phyloP scores from a whole-genome alignment of 2,888 invertebrate genomes.

The Hirudinaria manillensis region DNA sequence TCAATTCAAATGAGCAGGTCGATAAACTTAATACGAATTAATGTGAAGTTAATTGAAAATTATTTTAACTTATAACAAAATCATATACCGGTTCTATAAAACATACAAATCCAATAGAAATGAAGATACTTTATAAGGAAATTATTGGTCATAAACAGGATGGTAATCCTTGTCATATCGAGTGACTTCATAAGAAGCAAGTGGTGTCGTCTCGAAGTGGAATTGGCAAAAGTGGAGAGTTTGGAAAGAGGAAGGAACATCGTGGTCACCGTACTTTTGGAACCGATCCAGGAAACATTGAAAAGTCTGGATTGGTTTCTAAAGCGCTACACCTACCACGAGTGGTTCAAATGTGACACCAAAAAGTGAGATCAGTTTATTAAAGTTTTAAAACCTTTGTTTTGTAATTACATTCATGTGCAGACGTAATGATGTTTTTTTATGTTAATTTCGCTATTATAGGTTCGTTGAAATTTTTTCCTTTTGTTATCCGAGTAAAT shows the following conservation, averaged over 20 bases:
- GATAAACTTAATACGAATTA: neutral
- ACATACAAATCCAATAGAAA: neutral
- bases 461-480: no score
- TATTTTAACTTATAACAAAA: no score
- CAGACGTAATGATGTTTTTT: neutral
- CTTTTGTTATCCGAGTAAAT: no score
- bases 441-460: neutral
- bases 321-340: neutral
- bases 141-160: constrained; percentile 1
- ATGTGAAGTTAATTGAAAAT: no score
- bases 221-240: constrained; percentile 27
- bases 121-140: neutral
- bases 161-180: constrained; percentile 11
- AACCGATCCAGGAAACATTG: constrained; percentile 10
- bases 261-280: constrained; percentile 28
- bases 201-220: constrained; percentile 26
- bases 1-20: constrained; percentile 25
- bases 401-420: no score
- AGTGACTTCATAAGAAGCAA: constrained; percentile 23
- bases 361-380: neutral
- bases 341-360: neutral
- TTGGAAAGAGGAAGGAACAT: constrained; percentile 24
- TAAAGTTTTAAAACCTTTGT: neutral
- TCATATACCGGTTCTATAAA: no score
- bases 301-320: neutral